Base-by-base conservation (phyloP, 2,888 invertebrate genomes). In the Andrena chrysosceles region DNA sequence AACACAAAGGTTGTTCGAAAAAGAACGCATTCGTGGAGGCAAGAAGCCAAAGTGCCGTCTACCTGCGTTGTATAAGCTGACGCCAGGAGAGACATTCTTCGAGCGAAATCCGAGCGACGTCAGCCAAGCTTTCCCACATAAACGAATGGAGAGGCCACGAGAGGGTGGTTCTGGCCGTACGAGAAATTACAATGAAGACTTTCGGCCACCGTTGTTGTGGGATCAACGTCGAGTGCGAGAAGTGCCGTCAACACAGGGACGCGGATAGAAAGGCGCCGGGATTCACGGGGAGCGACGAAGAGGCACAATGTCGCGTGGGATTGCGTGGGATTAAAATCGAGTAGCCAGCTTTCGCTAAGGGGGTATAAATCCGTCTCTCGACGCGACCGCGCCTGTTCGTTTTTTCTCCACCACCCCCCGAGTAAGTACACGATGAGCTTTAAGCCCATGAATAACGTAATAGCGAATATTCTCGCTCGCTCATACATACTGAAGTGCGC, bases 321-420 rank as follows among this genome's bases (percentile, higher is more conserved):
- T 87, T 79, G 84, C 72, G 71, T 85, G 59, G 88, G 87, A 88
- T 88, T 88, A 88, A 88, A 87, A 83, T 87, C 75, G 81, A 89
- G 86, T 76, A 71, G 74, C 70, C 64, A 33, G 54, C 75, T 72
- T 66, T 42, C 33, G 23, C 66, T 67, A 74, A 83, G 73, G 83
- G 75, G 81, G 77, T 82, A 83, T 74, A 80, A 85, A 83, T 82
- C 82, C 84, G 73, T 70, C 71, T 64, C 76, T 83, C 82, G 75
- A 66, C 74, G 60, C 69, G 73, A 73, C 72, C 69, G 72, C 73
- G 70, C 64, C 67, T 70, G 56, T 79, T 56, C 62, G 69, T 78
- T 81, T 77, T 77, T 81, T 87, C 84, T 75, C 60, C 59, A 20
- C 35, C 62, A 72, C 62, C 42, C 64, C 42, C 31, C n/a, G 20